Base-by-base conservation (phyloP, 1,140 invertebrate genomes). In the Hylaeus volcanicus region DNA sequence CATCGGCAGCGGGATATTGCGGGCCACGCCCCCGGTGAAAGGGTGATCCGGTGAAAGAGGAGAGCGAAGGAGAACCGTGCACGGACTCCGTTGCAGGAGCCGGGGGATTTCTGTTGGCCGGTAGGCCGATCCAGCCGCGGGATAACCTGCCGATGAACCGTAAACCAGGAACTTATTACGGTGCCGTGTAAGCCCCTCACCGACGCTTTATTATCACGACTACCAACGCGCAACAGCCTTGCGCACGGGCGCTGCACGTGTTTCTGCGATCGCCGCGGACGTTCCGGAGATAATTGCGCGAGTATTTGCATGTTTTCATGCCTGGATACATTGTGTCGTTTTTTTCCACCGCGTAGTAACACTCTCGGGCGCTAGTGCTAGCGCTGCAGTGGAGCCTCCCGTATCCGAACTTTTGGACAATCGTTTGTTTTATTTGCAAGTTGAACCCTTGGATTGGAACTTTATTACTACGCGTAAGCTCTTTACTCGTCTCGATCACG, bases 101-200 rank as follows among this genome's bases (percentile, higher is more conserved):
- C 85, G 86, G 84, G 26, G 88, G 85, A 87, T 89, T 90, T 86
- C 73, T 81, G 82, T 81, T 81, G 71, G 76, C 77, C 78, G 83
- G 85, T 88, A 87, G 86, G 79, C 81, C 77, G 88, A 88, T 88
- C 73, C 83, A 83, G 75, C 79, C 81, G 43, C 56, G 69, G 83
- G 87, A 90, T 89, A 89, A 89, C 86, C 87, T 87, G 86, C 86
- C 88, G 90, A 91, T 91, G 89, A 92, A 91, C 91, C 89, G 89
- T 91, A 90, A 91, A 92, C 86, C 84, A 92, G 89, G 89, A 92
- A 91, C 88, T 91, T 91, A 91, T 91, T 91, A 90, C 84, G 78
- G 78, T 43, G 53, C 85, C 77, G 61, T 85, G 74, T 90, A 86
- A 81, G 78, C 45, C 8, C 45, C 80, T 83, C 81, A 43, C 87